Evolutionary conservation across 2,113 vertebrate species (phyloP), one percentile per base, ranked within the genome.

Genomic region (Burhinus oedicnemus): DNA sequence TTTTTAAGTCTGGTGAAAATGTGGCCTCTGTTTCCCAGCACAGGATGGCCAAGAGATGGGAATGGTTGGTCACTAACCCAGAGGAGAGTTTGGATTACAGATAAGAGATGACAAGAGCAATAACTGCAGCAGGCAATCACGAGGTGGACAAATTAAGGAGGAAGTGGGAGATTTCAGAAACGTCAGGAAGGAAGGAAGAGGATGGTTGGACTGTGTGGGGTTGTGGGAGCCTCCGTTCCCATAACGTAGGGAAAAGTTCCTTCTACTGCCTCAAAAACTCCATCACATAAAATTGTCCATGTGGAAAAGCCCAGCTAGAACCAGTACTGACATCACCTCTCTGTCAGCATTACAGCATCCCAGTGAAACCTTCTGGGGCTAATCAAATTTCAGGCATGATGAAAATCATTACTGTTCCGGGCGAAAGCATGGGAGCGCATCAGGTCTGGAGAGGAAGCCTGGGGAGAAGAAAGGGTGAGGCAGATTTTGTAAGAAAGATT

Each of bases 271-370:
- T 64, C 44, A 22, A 78, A 82, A 85, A 45, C 36, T 49, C 26
- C 1, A 0, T 20, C 4, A 2, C 34, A 29, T 26, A 5, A 18
- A 75, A 76, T 4, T 9, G 38, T 1, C 40, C 52, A 32, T 0
- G 61, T 1, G 14, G 57, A 54, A 76, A 85, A 87, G n/a, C n/a
- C 66, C 79, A 84, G 44, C 30, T 25, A 2, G 2, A 77, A 42
- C 11, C 49, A 66, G 75, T 7, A 13, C 47, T 71, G 85, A 42
- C 69, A 87, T 42, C 88, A 79, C 25, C 82, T 62, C 90, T 36
- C 68, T 7, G 12, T 8, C 92, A 77, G 72, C 85, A 20, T 12
- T 25, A 38, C 77, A 77, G 72, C 69, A 66, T 8, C 47, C 45
- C 75, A 30, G 0, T 7, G 85, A 68, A 74, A 70, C n/a, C 6